Evolutionary conservation across 2,797 vertebrate genomes (phyloP), one percentile per base, ranked within the genome.

Genomic region (Anguilla pacifica): DNA sequence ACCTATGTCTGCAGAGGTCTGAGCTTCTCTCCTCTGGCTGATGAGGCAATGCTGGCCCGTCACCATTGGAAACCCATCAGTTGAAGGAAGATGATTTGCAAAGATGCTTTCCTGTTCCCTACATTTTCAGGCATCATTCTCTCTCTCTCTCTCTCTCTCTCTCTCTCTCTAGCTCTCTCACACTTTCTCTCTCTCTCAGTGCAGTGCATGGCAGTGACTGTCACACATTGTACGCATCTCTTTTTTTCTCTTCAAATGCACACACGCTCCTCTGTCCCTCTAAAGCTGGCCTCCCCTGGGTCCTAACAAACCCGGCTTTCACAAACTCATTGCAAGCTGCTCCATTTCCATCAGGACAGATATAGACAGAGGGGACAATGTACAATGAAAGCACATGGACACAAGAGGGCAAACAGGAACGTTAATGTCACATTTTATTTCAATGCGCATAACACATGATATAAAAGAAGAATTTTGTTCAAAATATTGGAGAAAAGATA

Each of bases 151-250:
- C 86, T 67, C 79, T 61, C 79, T 85, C 70, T 43, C 82, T 89
- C 89, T 89, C 39, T 64, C 86, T 59, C 84, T 22, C 61, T n/a
- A 25, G n/a, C 7, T 67, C 61, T 67, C 85, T 79, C 72, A 64
- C 79, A 59, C 86, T 67, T 51, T 64, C 81, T 86, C 72, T 35
- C 57, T 79, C 82, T 89, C 89, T 88, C 55, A 59, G 77, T 89
- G 85, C 91, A 89, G 91, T 90, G 87, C 91, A 91, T 88, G 90
- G 89, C 89, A 67, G 88, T 90, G 92, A 90, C 91, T 91, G 92
- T 93, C 92, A 93, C 91, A 89, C 90, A 86, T 88, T 93, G 86
- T 89, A 85, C 79, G 39, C 88, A 87, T 74, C 51, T 46, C 72
- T 87, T 83, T 59, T 86, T 83, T 59, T 86, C 55, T 72, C 81